Conservation (phyloP, 1,140 invertebrate species). For the Micrasema longulum region DNA sequence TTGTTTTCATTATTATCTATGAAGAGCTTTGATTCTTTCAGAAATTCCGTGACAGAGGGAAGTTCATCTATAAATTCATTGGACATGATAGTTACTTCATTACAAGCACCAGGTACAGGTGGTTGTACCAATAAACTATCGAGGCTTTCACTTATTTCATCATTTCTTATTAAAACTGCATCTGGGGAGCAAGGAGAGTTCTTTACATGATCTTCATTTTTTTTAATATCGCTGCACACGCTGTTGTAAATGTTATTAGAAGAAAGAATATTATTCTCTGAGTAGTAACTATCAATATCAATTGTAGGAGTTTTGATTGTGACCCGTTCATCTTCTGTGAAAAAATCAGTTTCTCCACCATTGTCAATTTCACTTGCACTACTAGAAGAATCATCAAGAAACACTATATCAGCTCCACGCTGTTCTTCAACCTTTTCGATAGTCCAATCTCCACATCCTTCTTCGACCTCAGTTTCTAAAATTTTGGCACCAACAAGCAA, state of each 20-base stretch:
- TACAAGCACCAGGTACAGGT: constrained; percentile 47
- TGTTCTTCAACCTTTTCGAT: constrained; percentile 63
- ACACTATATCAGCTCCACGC: constrained; percentile 65
- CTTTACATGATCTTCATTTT: background rate
- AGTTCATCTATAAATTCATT: constrained; percentile 52
- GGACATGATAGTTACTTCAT: constrained; percentile 50
- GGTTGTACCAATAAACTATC: constrained; percentile 44
- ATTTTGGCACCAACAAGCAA: constrained; percentile 64
- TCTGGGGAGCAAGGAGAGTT: background rate
- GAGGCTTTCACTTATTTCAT: constrained; percentile 49
- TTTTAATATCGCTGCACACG: background rate
- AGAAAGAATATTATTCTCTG: too few species aligned
- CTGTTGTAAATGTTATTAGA: too few species aligned
- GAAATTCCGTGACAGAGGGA: constrained; percentile 42
- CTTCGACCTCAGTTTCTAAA: constrained; percentile 63
- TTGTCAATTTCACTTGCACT: constrained; percentile 65
- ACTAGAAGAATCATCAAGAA: constrained; percentile 66
- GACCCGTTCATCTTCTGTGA: constrained; percentile 59
- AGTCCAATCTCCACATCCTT: constrained; percentile 64
- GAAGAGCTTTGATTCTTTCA: constrained; percentile 28
- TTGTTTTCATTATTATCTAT: constrained; percentile 1
- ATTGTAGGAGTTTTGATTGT: constrained; percentile 66
- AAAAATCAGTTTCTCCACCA: constrained; percentile 56
- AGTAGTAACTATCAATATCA: constrained; percentile 59
- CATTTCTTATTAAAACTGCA: constrained; percentile 8